Conservation (phyloP, 2,797 vertebrate genomes). For the Scomberomorus guttatus region DNA sequence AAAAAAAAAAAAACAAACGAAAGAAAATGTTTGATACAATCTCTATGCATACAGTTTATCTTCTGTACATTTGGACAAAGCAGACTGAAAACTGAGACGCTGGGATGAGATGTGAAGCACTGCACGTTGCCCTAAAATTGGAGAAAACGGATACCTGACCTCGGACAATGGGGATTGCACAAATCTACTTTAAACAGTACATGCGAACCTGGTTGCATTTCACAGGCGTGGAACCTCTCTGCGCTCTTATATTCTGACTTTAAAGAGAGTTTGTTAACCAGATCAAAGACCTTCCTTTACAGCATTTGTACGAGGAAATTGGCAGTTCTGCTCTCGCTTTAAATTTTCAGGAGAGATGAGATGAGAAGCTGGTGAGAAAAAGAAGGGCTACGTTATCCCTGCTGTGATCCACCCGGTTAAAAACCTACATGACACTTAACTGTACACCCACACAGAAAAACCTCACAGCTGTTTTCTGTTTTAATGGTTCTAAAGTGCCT, state of each 20-base stretch:
- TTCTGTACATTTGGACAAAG: constrained; percentile 54
- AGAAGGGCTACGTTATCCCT: background rate
- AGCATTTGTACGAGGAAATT: background rate
- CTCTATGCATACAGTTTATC: constrained; percentile 44
- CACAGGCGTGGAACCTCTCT: background rate
- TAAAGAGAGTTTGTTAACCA: too few relatives aligned
- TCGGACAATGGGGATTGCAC: constrained; percentile 34
- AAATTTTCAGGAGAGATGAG: background rate
- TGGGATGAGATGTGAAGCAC: constrained; percentile 1
- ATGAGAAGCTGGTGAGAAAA: constrained; percentile 11
- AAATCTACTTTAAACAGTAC: constrained; percentile 44
- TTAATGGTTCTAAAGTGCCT: constrained; percentile 27
- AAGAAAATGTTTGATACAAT: constrained; percentile 55
- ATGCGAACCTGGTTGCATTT: constrained; percentile 23
- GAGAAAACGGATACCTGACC: constrained; percentile 32
- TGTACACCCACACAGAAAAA: background rate
- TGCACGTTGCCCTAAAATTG: constrained; percentile 25
- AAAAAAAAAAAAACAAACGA: constrained; percentile 34
- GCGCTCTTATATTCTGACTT: too few relatives aligned
- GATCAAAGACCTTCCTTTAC: background rate
- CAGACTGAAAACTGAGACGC: constrained; percentile 15
- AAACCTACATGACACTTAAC: background rate
- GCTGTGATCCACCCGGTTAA: too few relatives aligned
- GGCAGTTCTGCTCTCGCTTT: constrained; percentile 8
- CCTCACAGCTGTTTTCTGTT: background rate